phyloP scores from a whole-genome alignment of 2,888 invertebrate genomes.

The Imbricaverruca yamaguchii region DNA sequence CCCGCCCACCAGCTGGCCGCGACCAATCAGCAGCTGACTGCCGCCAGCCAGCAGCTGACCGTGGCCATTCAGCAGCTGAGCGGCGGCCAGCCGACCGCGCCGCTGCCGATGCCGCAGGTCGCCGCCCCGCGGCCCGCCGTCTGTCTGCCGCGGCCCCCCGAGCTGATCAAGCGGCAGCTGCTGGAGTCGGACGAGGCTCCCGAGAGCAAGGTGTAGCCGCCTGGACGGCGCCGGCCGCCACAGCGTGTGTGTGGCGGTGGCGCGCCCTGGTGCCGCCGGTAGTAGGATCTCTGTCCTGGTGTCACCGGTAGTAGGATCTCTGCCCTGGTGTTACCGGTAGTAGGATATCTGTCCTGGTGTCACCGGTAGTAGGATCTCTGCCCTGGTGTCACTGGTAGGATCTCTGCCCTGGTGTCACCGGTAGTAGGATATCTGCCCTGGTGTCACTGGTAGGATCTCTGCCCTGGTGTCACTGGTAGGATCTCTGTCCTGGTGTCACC shows the following conservation, averaged over 20 bases:
- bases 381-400: too few species aligned
- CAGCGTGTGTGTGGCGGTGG: neutral
- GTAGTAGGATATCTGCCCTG: too few species aligned
- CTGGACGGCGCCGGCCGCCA: neutral
- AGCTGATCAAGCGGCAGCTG: conserved; percentile 1
- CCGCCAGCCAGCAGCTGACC: conserved; percentile 22
- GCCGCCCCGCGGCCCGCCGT: neutral
- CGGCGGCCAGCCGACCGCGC: neutral
- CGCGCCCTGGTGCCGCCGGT: neutral
- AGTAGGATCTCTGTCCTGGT: too few species aligned
- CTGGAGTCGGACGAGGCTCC: conserved; percentile 13
- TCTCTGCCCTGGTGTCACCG: too few species aligned
- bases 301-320: too few species aligned
- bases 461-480: too few species aligned
- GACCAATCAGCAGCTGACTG: conserved; percentile 13
- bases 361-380: too few species aligned
- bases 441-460: too few species aligned
- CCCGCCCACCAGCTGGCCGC: conserved; percentile 28
- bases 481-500: too few species aligned
- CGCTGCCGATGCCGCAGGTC: too few species aligned
- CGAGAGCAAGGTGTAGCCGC: conserved; percentile 9
- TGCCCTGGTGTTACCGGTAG: too few species aligned
- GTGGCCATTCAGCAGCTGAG: conserved; percentile 22
- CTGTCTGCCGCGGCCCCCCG: conserved; percentile 8
- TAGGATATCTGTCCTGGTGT: too few species aligned